These are phyloP conservation scores for Neoitamus cyanurus DNA, from an alignment of 2,888 invertebrate species.

Conservation along the genomic window DNA sequence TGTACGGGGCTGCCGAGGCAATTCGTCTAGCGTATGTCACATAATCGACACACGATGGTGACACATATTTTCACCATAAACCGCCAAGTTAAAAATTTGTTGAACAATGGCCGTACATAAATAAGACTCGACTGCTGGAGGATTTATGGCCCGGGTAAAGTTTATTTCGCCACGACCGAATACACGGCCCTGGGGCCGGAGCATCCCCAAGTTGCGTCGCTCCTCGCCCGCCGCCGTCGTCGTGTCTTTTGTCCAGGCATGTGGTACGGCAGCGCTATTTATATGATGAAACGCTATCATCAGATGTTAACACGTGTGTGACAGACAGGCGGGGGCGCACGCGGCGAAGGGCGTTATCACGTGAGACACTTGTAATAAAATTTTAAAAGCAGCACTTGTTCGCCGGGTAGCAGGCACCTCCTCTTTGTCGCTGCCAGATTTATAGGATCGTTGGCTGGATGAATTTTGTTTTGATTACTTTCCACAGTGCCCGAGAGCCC, in stretches of 20 bases:
- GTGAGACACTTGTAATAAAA: conserved; percentile 41
- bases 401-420: neutral
- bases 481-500: neutral
- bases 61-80: conserved; percentile 44
- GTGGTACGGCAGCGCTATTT: conserved; percentile 26
- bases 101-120: conserved; percentile 46
- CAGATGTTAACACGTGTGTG: conserved; percentile 41
- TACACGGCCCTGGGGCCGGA: neutral
- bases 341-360: neutral
- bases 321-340: neutral
- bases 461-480: conserved; percentile 42
- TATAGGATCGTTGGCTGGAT: conserved; percentile 33
- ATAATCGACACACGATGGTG: conserved; percentile 46
- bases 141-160: conserved; percentile 47
- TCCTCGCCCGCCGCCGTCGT: neutral
- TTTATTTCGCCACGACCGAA: conserved; percentile 39
- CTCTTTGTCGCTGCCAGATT: conserved; percentile 21
- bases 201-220: neutral
- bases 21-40: conserved; percentile 45
- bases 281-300: conserved; percentile 43
- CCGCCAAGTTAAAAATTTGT: conserved; percentile 43
- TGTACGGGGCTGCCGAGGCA: conserved; percentile 17
- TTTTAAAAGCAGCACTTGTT: conserved; percentile 46
- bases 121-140: conserved; percentile 49
- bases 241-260: conserved; percentile 36